phyloP scores from a whole-genome alignment of 2,888 invertebrate species.

The Tenodera sinensis region DNA sequence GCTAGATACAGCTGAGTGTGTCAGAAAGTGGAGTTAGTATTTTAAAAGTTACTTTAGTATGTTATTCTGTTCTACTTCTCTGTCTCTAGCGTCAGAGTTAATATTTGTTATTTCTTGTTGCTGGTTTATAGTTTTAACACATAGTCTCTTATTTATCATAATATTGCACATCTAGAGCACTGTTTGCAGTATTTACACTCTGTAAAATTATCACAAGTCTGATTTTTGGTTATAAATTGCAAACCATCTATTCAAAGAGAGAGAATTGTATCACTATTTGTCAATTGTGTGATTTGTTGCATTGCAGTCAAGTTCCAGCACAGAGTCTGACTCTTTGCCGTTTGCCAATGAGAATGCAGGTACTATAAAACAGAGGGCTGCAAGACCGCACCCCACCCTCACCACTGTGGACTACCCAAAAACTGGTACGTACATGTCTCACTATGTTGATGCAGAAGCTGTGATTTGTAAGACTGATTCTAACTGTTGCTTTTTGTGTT shows the following conservation, averaged over 20 bases:
- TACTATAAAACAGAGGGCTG: slow-evolving; percentile 85
- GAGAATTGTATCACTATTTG: neutral
- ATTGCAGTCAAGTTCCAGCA: slow-evolving; percentile 85
- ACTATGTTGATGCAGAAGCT: neutral
- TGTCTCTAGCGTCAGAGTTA: too few species aligned
- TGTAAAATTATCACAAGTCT: neutral
- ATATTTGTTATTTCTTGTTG: too few species aligned
- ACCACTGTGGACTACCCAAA: slow-evolving; percentile 31
- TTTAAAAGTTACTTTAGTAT: too few species aligned
- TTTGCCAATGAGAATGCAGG: slow-evolving; percentile 99
- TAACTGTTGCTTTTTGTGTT: neutral
- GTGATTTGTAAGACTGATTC: neutral
- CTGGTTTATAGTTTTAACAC: too few species aligned
- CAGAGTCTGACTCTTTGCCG: slow-evolving; percentile 92
- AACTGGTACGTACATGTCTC: slow-evolving; percentile 2
- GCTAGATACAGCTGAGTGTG: too few species aligned
- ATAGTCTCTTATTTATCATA: too few species aligned
- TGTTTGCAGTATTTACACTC: neutral
- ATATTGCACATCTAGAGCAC: too few species aligned
- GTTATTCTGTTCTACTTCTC: too few species aligned
- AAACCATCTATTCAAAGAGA: neutral
- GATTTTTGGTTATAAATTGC: neutral
- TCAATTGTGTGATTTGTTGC: slow-evolving; percentile 25
- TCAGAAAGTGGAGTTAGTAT: too few species aligned
- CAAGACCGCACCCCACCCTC: slow-evolving; percentile 40